Evolutionary conservation across 2,797 vertebrate species (phyloP).

Genomic region (Taenioides sp.): DNA sequence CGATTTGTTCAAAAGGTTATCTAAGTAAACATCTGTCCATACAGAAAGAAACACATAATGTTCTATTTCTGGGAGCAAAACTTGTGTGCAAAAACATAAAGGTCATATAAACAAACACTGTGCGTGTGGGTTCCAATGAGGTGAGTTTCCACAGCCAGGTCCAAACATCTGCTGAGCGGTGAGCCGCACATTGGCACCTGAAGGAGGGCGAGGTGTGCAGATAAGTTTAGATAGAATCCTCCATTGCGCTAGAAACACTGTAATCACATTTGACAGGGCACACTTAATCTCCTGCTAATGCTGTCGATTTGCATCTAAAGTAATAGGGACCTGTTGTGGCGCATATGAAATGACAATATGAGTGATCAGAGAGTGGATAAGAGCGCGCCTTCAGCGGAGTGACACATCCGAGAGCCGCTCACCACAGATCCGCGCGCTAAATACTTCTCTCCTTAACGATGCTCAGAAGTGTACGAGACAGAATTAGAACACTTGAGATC

Average conservation of each 20-base stretch:
- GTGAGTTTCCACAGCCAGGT: neutral
- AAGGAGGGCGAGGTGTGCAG: neutral
- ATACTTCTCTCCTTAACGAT: neutral
- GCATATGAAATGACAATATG: conserved; percentile 42
- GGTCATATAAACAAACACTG: neutral
- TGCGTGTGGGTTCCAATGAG: neutral
- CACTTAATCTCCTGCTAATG: conserved; percentile 66
- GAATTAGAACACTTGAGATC: neutral
- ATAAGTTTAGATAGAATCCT: neutral
- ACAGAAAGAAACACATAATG: neutral
- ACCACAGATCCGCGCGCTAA: neutral
- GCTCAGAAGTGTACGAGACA: neutral
- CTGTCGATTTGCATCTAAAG: conserved; percentile 55
- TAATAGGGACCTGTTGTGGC: conserved; percentile 46
- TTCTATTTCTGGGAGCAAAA: neutral
- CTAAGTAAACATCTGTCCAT: neutral
- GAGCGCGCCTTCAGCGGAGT: conserved; percentile 10
- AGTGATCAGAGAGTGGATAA: conserved; percentile 44
- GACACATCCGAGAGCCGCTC: conserved; percentile 22
- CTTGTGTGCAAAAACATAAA: neutral
- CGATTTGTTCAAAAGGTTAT: neutral
- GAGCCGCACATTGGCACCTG: neutral
- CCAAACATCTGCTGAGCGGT: neutral
- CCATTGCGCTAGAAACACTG: neutral
- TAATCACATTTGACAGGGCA: conserved; percentile 63